These are phyloP conservation scores for Tapirus indicus DNA, from an alignment of 2,797 vertebrate genomes.

Conservation along the genomic window DNA sequence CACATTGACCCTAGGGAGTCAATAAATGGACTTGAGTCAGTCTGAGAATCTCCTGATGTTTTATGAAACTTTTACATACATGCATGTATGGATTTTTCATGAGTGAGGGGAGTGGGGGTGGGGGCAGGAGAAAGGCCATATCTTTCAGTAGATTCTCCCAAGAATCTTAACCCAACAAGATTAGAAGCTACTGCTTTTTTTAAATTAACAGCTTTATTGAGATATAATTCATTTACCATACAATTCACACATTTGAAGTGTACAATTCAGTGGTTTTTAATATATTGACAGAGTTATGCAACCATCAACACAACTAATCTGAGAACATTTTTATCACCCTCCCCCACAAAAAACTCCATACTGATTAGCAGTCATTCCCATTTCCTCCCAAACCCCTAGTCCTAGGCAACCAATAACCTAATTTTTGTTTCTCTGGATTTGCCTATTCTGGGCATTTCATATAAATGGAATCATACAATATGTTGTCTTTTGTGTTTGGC, in stretches of 20 bases:
- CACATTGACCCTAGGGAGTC: neutral
- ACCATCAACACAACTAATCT: neutral
- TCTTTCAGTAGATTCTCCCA: neutral
- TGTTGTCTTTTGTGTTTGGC: neutral
- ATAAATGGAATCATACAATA: neutral
- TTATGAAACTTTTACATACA: neutral
- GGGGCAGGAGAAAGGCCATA: neutral
- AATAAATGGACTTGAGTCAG: neutral
- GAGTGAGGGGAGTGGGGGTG: neutral
- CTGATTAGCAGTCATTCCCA: neutral
- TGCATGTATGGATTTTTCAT: neutral
- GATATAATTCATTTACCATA: neutral
- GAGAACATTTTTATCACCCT: neutral
- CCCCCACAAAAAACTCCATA: neutral
- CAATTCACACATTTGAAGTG: neutral
- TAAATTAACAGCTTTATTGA: neutral
- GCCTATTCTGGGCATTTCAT: neutral
- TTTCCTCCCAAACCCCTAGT: neutral
- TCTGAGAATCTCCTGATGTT: neutral
- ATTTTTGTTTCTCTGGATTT: neutral
- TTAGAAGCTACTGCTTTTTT: neutral
- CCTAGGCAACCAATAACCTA: neutral
- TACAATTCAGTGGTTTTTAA: neutral
- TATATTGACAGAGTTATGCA: neutral
- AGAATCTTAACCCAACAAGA: neutral